Percentiles rank a stretch among this genome's conserved stretches.
Evolutionary conservation across 2,113 vertebrate species (phyloP).

Genomic region (Hoplias malabaricus): DNA sequence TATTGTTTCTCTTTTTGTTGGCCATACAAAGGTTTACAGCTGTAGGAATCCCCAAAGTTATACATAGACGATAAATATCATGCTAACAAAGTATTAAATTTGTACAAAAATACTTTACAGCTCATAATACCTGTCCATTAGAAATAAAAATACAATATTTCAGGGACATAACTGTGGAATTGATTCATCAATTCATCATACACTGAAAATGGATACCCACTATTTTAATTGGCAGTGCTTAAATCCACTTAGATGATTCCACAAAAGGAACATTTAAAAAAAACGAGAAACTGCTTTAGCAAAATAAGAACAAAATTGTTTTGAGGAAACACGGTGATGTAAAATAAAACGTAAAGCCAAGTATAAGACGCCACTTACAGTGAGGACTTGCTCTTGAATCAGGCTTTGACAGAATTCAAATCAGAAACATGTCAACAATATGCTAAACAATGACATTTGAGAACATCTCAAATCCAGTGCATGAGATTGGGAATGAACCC

Average conservation of each 20-base stretch:
- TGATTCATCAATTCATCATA: slow-evolving; percentile 70
- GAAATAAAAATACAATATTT: slow-evolving; percentile 99
- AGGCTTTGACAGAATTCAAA: neutral
- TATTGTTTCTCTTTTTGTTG: slow-evolving; percentile 76
- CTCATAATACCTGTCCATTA: slow-evolving; percentile 96
- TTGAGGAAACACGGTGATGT: slow-evolving; percentile 21
- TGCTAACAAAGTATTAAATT: slow-evolving; percentile 99
- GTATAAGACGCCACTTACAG: slow-evolving; percentile 57
- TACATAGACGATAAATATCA: slow-evolving; percentile 98
- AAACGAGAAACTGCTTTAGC: neutral
- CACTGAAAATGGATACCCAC: slow-evolving; percentile 64
- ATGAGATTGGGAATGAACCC: slow-evolving; percentile 48
- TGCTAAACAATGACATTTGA: neutral
- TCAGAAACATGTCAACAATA: neutral
- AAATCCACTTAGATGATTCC: slow-evolving; percentile 57
- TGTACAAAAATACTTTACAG: slow-evolving; percentile 99
- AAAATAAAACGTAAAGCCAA: neutral
- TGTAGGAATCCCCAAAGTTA: slow-evolving; percentile 87
- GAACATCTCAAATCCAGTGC: slow-evolving; percentile 41
- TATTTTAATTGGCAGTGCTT: slow-evolving; percentile 86
- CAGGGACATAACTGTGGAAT: slow-evolving; percentile 82
- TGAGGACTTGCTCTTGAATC: slow-evolving; percentile 35
- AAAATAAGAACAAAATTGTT: neutral
- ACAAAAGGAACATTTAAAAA: slow-evolving; percentile 37
- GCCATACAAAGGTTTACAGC: slow-evolving; percentile 95